phyloP scores from a whole-genome alignment of 2,888 invertebrate genomes.

The Drosophila birchii region DNA sequence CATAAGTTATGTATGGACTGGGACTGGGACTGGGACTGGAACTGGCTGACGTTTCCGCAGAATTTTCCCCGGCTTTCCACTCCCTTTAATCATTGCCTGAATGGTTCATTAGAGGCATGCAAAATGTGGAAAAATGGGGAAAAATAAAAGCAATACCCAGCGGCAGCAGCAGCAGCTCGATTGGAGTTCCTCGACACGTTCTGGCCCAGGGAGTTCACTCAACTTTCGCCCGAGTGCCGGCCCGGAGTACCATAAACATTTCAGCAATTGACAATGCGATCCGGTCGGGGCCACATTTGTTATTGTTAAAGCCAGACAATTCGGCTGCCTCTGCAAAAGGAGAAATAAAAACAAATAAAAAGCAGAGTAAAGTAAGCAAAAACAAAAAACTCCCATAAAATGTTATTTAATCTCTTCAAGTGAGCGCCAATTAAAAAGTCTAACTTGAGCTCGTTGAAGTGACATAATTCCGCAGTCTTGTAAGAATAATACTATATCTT shows the following conservation, averaged over 20 bases:
- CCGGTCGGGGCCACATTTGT: constrained; percentile 37
- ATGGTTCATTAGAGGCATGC: constrained; percentile 74
- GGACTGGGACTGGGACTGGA: constrained; percentile 16
- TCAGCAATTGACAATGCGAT: constrained; percentile 59
- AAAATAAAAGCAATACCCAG: constrained; percentile 35
- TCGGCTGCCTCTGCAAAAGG: constrained; percentile 48
- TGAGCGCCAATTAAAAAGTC: constrained; percentile 46
- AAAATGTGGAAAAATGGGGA: constrained; percentile 58
- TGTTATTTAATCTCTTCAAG: constrained; percentile 53
- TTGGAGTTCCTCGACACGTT: constrained; percentile 58
- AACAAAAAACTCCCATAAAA: constrained; percentile 34
- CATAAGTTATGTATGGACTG: constrained; percentile 40
- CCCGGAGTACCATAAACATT: constrained; percentile 44
- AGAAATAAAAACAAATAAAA: constrained; percentile 12
- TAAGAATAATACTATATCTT: constrained; percentile 13
- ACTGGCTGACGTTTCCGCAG: constrained; percentile 61
- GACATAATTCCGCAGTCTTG: constrained; percentile 31
- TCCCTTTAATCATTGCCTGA: constrained; percentile 51
- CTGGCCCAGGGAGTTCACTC: constrained; percentile 59
- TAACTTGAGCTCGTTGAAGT: constrained; percentile 15
- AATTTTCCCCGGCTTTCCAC: constrained; percentile 29
- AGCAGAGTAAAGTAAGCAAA: constrained; percentile 13
- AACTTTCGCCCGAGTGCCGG: constrained; percentile 48
- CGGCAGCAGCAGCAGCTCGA: constrained; percentile 11
- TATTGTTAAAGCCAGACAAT: constrained; percentile 38